Evolutionary conservation across 2,888 invertebrate genomes (phyloP).

Genomic region (Platycnemis pennipes): DNA sequence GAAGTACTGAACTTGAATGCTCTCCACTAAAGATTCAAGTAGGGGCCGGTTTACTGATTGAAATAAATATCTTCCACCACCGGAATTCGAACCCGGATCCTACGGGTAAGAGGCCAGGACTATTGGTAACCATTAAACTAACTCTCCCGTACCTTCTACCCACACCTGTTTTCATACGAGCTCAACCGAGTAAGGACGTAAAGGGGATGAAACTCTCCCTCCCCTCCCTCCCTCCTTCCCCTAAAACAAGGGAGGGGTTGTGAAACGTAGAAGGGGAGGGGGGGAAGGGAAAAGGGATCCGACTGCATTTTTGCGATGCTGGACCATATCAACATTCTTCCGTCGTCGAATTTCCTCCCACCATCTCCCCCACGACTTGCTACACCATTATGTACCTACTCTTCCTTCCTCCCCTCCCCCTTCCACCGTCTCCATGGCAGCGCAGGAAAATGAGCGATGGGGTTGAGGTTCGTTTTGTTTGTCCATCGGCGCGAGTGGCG

Average conservation of each 20-base stretch:
- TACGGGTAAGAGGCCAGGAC: too few species aligned
- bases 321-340: not conserved
- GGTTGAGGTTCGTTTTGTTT: constrained; percentile 54
- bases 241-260: not conserved
- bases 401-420: not conserved
- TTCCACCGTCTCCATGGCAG: not conserved
- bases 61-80: too few species aligned
- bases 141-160: too few species aligned
- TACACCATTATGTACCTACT: too few species aligned
- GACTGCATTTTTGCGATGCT: not conserved
- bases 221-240: too few species aligned
- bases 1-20: too few species aligned
- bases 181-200: too few species aligned
- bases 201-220: too few species aligned
- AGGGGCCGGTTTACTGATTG: too few species aligned
- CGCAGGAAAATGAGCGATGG: constrained; percentile 41
- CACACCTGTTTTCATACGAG: not conserved
- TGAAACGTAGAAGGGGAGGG: not conserved
- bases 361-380: not conserved
- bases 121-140: too few species aligned
- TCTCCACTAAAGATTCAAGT: too few species aligned
- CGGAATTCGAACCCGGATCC: too few species aligned
- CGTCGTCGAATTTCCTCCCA: not conserved
- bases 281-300: not conserved
- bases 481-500: constrained; percentile 36